A percentile compares a stretch with the other conserved stretches of the same genome.
These are phyloP conservation scores for Oscheius sp. DNA, from an alignment of 2,888 invertebrate species.

Conservation along the genomic window DNA sequence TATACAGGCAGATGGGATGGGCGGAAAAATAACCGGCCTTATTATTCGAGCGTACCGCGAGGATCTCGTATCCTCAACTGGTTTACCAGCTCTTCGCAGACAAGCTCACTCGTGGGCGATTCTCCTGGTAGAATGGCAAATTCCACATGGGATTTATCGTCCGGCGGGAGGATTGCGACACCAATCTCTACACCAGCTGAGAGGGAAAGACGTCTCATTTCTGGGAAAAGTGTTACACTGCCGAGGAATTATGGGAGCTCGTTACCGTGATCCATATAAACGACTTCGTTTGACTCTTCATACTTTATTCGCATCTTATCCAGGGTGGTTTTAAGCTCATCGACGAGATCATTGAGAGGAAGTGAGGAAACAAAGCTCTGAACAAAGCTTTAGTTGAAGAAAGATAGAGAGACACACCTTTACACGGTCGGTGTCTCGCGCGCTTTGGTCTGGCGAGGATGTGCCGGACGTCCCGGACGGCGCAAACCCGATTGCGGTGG, in stretches of 20 bases:
- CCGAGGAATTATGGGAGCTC: not conserved
- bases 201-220: constrained; percentile 49
- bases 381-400: constrained; percentile 2
- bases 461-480: constrained; percentile 46
- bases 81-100: constrained; percentile 48
- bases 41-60: constrained; percentile 23
- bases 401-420: not conserved
- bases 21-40: constrained; percentile 3
- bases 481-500: constrained; percentile 64
- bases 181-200: constrained; percentile 55
- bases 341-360: constrained; percentile 42
- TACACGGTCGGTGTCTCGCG: constrained; percentile 16
- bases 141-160: constrained; percentile 53
- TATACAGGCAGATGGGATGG: constrained; percentile 7
- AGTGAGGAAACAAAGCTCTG: constrained; percentile 48
- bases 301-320: constrained; percentile 46
- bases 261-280: constrained; percentile 46
- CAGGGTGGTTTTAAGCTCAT: constrained; percentile 41
- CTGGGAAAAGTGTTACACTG: constrained; percentile 13
- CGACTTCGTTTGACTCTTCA: constrained; percentile 42
- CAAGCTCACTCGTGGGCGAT: constrained; percentile 42
- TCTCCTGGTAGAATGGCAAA: constrained; percentile 49
- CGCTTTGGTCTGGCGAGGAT: constrained; percentile 49
- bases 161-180: constrained; percentile 47
- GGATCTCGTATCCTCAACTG: constrained; percentile 48